Conservation (phyloP, 2,888 invertebrate species). For the Trichopoda pennipes region DNA sequence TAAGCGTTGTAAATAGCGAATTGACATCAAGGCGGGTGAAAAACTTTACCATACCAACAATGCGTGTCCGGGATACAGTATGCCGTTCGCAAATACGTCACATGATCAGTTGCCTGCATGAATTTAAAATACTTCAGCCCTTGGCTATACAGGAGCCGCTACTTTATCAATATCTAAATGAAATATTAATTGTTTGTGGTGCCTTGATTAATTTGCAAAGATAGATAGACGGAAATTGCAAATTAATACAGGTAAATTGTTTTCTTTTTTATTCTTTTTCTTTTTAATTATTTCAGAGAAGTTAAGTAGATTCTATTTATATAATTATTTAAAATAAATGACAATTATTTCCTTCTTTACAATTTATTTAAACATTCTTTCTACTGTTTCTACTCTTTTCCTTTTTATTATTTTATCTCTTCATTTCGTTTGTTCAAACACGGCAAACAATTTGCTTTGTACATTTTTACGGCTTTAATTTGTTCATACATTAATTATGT, state of each 20-base stretch:
- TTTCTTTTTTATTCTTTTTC: background rate
- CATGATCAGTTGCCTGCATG: slow-evolving; percentile 75
- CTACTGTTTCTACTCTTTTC: background rate
- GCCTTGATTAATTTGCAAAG: slow-evolving; percentile 79
- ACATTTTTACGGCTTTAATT: slow-evolving; percentile 18
- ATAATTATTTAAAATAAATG: slow-evolving; percentile 1
- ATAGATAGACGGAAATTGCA: slow-evolving; percentile 65
- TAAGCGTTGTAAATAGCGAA: slow-evolving; percentile 76
- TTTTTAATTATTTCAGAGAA: background rate
- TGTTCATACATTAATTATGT: slow-evolving; percentile 12
- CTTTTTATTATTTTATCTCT: background rate
- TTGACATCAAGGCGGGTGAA: slow-evolving; percentile 77
- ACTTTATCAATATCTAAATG: slow-evolving; percentile 78
- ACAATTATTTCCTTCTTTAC: background rate
- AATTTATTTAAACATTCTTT: background rate
- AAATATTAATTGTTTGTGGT: slow-evolving; percentile 78
- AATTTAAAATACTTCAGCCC: slow-evolving; percentile 78
- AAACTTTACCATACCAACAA: slow-evolving; percentile 77
- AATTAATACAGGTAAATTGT: slow-evolving; percentile 10
- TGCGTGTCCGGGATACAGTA: slow-evolving; percentile 76
- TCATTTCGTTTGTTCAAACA: background rate
- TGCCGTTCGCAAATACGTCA: slow-evolving; percentile 78
- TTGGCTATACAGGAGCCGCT: slow-evolving; percentile 76
- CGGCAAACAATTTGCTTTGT: background rate
- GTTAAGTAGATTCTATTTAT: background rate